Base-by-base conservation (phyloP, 1,140 invertebrate genomes). In the Drosophila albomicans region DNA sequence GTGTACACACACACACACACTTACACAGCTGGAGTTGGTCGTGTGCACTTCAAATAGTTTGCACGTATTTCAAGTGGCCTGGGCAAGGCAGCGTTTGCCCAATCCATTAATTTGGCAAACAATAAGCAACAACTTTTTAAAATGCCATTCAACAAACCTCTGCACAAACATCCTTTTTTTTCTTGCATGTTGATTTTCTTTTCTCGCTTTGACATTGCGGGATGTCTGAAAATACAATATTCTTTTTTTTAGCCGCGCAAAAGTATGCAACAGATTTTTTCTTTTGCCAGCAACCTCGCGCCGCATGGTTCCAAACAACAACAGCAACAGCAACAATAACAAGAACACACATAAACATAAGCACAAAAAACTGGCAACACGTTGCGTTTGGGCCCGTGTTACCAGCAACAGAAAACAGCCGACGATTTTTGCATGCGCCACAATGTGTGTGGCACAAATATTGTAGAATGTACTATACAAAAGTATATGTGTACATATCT, bases 231-330 rank as follows among this genome's bases (percentile, higher is more conserved):
- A 57, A 62, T 63, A 79, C 63, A 64, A 72, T 41, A 41, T 81
- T 88, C 75, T 87, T 86, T 79, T 76, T 79, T 76, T 61, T 66
- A 52, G 10, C 28, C 51, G 56, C 80, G 25, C 67, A 75, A 88
- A 84, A 88, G 80, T 78, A 84, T 88, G 80, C 84, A 87, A 87
- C 84, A 87, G 84, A 82, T 87, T 87, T 88, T 87, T 86, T 87
- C 66, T 70, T 25, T 74, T 70, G 66, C 57, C 32, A 54, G 49
- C 49, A 51, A 49, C 35, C 35, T 1, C 35, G 35, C 78, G 49
- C 84, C 78, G 68, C 84, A 78, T 87, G 82, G 73, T 77, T 84
- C 84, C 82, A 57, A 63, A 48, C 20, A 28, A 41, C 54, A 43
- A 8, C 43, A 52, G 68, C 54, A 32, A 8, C 30, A 52, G 68